These are phyloP conservation scores for Philotrypesis tridentata DNA, from an alignment of 1,140 invertebrate genomes.

Conservation along the genomic window DNA sequence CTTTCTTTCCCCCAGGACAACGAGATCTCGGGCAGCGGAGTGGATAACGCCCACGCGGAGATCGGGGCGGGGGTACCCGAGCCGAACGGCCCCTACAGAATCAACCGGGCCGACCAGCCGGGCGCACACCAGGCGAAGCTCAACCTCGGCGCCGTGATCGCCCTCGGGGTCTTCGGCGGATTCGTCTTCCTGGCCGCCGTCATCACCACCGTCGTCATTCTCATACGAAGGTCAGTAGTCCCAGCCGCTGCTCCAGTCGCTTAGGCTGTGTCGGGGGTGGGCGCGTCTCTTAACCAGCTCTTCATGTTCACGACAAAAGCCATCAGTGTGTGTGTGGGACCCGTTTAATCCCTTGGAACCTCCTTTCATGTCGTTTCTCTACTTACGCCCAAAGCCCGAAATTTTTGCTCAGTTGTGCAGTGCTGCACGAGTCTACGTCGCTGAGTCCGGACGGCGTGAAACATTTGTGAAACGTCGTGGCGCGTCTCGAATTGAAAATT, in stretches of 20 bases:
- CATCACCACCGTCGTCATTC: slow-evolving; percentile 90
- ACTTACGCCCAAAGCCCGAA: not conserved
- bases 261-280: slow-evolving; percentile 47
- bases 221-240: slow-evolving; percentile 87
- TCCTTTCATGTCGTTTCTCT: not conserved
- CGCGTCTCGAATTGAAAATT: too few relatives aligned
- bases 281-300: too few relatives aligned
- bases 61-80: slow-evolving; percentile 78
- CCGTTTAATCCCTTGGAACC: not conserved
- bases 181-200: slow-evolving; percentile 92
- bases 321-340: not conserved
- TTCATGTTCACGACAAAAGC: too few relatives aligned
- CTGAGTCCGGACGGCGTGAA: too few relatives aligned
- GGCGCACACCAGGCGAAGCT: slow-evolving; percentile 82
- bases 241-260: not conserved
- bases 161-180: slow-evolving; percentile 90
- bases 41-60: slow-evolving; percentile 73
- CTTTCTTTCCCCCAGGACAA: slow-evolving; percentile 75
- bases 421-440: too few relatives aligned
- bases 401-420: too few relatives aligned
- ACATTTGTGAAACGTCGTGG: too few relatives aligned
- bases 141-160: slow-evolving; percentile 90
- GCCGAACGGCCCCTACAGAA: slow-evolving; percentile 78
- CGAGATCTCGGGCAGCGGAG: slow-evolving; percentile 75
- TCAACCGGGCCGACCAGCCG: slow-evolving; percentile 78